These are phyloP conservation scores for Drosophila orosa DNA, from an alignment of 1,140 invertebrate species.

Conservation along the genomic window DNA sequence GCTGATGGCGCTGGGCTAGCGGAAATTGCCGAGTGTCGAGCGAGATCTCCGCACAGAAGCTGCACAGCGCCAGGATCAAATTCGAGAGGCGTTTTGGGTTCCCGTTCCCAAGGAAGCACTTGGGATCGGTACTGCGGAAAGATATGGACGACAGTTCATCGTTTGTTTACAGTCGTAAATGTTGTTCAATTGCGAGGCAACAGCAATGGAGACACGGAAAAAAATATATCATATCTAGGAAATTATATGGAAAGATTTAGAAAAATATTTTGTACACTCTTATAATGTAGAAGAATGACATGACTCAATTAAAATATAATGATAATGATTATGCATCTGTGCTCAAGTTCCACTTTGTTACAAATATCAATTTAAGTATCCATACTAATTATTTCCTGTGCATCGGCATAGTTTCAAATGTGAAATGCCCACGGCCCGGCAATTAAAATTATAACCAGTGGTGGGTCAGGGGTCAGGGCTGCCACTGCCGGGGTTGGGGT, in stretches of 20 bases:
- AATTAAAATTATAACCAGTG: conserved; percentile 78
- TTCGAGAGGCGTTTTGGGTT: conserved; percentile 40
- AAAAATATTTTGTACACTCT: background rate
- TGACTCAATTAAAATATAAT: no score
- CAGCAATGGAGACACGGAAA: conserved; percentile 6
- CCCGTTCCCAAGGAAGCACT: conserved; percentile 55
- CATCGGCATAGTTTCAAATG: conserved; percentile 29
- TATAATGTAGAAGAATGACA: no score
- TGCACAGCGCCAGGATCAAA: conserved; percentile 65
- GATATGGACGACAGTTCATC: conserved; percentile 74
- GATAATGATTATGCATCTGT: no score
- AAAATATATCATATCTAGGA: background rate
- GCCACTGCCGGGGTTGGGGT: conserved; percentile 7
- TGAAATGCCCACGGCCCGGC: conserved; percentile 59
- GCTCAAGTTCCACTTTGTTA: background rate
- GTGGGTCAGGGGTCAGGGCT: conserved; percentile 32
- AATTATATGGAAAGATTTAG: background rate
- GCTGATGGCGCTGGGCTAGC: conserved; percentile 52
- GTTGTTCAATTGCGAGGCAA: conserved; percentile 69
- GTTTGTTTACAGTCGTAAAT: conserved; percentile 83
- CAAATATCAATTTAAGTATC: background rate
- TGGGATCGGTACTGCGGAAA: conserved; percentile 35
- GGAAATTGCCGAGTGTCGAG: conserved; percentile 65
- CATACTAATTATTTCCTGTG: conserved; percentile 2
- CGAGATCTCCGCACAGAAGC: conserved; percentile 65